Conservation (phyloP, 2,797 vertebrate genomes). For the Crocidura indochinensis region DNA sequence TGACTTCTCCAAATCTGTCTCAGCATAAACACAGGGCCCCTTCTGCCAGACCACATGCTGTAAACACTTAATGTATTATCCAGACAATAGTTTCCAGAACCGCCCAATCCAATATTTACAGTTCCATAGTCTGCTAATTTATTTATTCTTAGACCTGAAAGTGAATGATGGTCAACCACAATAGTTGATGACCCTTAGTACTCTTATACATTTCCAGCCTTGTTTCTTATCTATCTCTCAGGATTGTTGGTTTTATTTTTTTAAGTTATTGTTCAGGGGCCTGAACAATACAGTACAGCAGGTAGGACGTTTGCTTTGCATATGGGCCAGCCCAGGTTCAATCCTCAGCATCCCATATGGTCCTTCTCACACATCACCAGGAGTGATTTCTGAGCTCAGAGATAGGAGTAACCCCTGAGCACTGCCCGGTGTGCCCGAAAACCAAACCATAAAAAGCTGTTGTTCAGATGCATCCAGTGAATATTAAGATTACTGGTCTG, state of each 20-base stretch:
- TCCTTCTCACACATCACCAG: too few species aligned
- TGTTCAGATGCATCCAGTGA: too few species aligned
- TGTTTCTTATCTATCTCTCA: not conserved
- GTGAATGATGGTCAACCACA: slow-evolving; percentile 43
- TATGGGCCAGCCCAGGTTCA: too few species aligned
- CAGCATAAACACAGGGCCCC: not conserved
- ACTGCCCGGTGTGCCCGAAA: too few species aligned
- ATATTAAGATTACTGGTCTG: not conserved
- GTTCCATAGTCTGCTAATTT: not conserved
- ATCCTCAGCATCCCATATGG: too few species aligned
- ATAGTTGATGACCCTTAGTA: slow-evolving; percentile 6
- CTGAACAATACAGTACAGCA: too few species aligned
- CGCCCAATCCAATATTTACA: not conserved
- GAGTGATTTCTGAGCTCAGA: too few species aligned
- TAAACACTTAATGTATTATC: not conserved
- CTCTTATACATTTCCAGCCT: not conserved
- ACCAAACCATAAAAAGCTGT: too few species aligned
- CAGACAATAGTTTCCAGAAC: not conserved
- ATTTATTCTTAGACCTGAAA: slow-evolving; percentile 50
- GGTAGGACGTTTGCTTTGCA: too few species aligned
- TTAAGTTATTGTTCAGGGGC: too few species aligned
- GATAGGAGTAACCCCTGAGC: too few species aligned
- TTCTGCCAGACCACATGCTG: not conserved
- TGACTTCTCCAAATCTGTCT: not conserved
- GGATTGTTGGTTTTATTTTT: too few species aligned